These are phyloP conservation scores for Colius striatus DNA, from an alignment of 2,113 vertebrate genomes.

Conservation along the genomic window DNA sequence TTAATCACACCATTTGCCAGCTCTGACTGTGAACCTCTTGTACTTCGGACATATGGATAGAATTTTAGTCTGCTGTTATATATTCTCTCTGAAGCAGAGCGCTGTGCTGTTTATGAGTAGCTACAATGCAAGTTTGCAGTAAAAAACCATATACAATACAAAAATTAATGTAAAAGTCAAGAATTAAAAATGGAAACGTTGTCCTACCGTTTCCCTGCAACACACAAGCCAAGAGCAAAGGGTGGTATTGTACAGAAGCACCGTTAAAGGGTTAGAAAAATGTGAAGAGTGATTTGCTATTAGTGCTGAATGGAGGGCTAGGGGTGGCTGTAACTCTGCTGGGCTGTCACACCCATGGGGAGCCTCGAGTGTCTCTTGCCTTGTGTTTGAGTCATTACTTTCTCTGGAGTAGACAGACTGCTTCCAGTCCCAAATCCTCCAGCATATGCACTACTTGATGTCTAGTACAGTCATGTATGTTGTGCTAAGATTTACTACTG, in stretches of 20 bases:
- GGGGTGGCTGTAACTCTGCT: background rate
- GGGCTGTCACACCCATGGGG: background rate
- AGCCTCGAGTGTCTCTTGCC: background rate
- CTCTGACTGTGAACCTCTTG: slow-evolving; percentile 52
- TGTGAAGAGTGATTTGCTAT: background rate
- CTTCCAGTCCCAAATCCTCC: slow-evolving; percentile 2
- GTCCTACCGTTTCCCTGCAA: background rate
- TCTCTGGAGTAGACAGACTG: slow-evolving; percentile 11
- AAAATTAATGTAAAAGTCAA: background rate
- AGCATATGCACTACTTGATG: background rate
- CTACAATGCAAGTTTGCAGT: background rate
- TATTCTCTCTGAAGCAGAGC: slow-evolving; percentile 3
- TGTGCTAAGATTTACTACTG: background rate
- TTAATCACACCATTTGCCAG: slow-evolving; percentile 60
- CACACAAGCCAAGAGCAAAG: background rate
- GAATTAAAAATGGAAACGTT: background rate
- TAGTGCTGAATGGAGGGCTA: background rate
- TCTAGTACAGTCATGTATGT: background rate
- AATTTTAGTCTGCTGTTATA: slow-evolving; percentile 40
- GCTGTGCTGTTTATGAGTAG: background rate
- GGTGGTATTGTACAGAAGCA: background rate
- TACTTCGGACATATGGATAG: slow-evolving; percentile 56
- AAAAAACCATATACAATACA: background rate
- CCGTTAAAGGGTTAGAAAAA: background rate
- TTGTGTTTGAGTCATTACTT: background rate